These are phyloP conservation scores for Galaxias olidus DNA, from an alignment of 2,797 vertebrate species.

Conservation along the genomic window DNA sequence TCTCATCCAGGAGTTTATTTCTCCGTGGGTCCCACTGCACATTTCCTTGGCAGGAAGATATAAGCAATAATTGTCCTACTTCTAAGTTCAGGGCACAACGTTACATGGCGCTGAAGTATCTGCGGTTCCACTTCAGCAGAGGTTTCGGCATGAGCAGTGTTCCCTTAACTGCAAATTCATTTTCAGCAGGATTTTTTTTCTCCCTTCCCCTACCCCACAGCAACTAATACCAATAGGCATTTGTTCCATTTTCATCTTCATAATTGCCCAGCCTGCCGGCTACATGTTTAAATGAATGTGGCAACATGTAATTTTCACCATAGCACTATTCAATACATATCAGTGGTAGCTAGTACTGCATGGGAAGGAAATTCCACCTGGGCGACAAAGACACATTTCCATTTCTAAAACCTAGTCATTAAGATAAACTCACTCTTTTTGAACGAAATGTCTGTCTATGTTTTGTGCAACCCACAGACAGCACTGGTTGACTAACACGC, in stretches of 20 bases:
- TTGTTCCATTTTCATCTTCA: conserved; percentile 23
- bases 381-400: not conserved
- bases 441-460: no score
- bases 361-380: not conserved
- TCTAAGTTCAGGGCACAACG: conserved; percentile 39
- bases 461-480: no score
- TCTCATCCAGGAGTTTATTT: conserved; percentile 43
- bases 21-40: conserved; percentile 37
- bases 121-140: conserved; percentile 11
- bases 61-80: conserved; percentile 33
- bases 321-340: conserved; percentile 29
- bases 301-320: conserved; percentile 39
- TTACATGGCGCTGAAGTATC: conserved; percentile 37
- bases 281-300: conserved; percentile 40
- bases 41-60: conserved; percentile 38
- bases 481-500: conserved; percentile 34
- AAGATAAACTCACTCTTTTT: no score
- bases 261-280: conserved; percentile 32
- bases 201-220: not conserved
- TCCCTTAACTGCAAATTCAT: conserved; percentile 11
- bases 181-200: not conserved
- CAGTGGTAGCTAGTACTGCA: conserved; percentile 26
- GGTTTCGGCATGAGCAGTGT: conserved; percentile 8
- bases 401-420: no score
- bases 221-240: conserved; percentile 30